Evolutionary conservation across 2,888 invertebrate genomes (phyloP).

Genomic region (Camponotus fellah): DNA sequence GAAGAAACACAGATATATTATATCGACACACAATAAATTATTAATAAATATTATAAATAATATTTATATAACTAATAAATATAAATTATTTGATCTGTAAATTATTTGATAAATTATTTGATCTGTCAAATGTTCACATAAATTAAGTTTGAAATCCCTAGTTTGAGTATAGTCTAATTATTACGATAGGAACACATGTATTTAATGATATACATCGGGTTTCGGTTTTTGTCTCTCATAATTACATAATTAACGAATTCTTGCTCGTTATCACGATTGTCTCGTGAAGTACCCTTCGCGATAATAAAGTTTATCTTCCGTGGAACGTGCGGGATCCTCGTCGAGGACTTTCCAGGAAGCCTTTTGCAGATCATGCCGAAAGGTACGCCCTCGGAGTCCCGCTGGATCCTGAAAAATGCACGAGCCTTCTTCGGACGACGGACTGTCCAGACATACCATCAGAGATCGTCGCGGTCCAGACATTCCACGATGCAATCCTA

Average conservation of each 20-base stretch:
- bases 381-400: conserved; percentile 60
- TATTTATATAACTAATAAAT: too few relatives aligned
- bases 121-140: not conserved
- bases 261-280: conserved; percentile 36
- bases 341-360: conserved; percentile 76
- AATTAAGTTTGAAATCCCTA: not conserved
- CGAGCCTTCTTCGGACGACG: conserved; percentile 61
- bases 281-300: conserved; percentile 40
- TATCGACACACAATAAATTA: not conserved
- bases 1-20: not conserved
- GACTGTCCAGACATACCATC: conserved; percentile 68
- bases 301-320: conserved; percentile 65
- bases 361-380: conserved; percentile 72
- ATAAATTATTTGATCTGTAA: too few relatives aligned
- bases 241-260: conserved; percentile 49
- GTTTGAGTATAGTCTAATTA: not conserved
- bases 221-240: conserved; percentile 26
- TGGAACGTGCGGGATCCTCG: conserved; percentile 63
- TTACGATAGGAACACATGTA: not conserved
- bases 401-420: conserved; percentile 70
- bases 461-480: conserved; percentile 48
- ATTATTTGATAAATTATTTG: not conserved
- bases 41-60: too few relatives aligned
- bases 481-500: conserved; percentile 61
- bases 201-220: not conserved